phyloP scores from a whole-genome alignment of 2,113 vertebrate genomes.

The Chlorodrepanis virens region DNA sequence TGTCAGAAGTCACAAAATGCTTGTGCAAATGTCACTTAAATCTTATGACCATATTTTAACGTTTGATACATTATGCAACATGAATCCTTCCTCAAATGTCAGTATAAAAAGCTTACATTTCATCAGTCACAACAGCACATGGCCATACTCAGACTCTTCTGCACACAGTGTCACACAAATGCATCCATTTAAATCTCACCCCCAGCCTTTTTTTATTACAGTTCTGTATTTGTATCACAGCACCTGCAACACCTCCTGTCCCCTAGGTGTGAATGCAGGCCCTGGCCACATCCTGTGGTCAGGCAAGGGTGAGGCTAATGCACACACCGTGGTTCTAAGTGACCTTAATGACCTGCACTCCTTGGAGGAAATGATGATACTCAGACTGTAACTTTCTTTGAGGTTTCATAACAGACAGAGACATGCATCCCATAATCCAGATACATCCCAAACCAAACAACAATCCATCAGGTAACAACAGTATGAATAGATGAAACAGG shows the following conservation, averaged over 20 bases:
- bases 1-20: background rate
- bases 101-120: background rate
- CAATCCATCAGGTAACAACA: background rate
- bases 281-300: background rate
- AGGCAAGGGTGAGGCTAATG: background rate
- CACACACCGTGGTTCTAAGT: background rate
- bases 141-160: background rate
- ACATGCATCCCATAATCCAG: background rate
- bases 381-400: background rate
- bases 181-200: background rate
- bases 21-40: background rate
- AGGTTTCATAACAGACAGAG: background rate
- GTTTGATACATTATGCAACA: background rate
- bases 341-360: background rate
- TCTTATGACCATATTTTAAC: background rate
- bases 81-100: background rate
- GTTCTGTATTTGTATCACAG: fast-evolving
- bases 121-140: background rate
- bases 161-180: background rate
- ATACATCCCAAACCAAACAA: background rate
- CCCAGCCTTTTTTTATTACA: background rate
- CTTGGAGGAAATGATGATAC: background rate
- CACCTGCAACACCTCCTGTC: background rate
- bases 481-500: background rate
- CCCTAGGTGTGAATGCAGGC: background rate